Evolutionary conservation across 23 tunicate genomes (phyloP).

Genomic region (Styela clava): DNA sequence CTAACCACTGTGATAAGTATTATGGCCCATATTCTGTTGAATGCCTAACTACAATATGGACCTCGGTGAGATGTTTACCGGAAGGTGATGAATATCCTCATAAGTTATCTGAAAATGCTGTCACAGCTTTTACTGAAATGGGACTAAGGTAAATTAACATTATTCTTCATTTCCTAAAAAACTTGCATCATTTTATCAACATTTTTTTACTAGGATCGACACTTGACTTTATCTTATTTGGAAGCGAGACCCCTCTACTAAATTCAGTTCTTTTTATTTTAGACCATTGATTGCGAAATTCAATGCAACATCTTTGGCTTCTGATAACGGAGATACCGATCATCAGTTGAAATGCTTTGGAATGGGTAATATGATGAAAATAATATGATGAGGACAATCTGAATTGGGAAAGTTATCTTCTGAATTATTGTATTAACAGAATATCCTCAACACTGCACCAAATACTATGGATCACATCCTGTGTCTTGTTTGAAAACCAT

Average conservation of each 20-base stretch:
- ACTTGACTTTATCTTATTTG: too few relatives aligned
- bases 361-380: slow-evolving; percentile 11
- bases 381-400: neutral
- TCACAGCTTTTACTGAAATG: slow-evolving; percentile 4
- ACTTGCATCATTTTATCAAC: too few relatives aligned
- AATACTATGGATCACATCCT: slow-evolving; percentile 23
- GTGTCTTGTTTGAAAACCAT: slow-evolving; percentile 15
- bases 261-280: too few relatives aligned
- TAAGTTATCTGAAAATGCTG: slow-evolving; percentile 3
- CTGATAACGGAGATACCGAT: slow-evolving; percentile 16
- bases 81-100: slow-evolving; percentile 26
- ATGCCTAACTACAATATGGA: slow-evolving; percentile 23
- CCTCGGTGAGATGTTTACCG: neutral
- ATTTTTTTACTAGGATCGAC: too few relatives aligned
- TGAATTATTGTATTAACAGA: neutral
- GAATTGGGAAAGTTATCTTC: neutral
- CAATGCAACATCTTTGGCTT: neutral
- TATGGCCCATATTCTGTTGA: slow-evolving; percentile 21
- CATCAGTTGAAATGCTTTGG: slow-evolving; percentile 33
- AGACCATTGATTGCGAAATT: slow-evolving; percentile 13
- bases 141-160: neutral
- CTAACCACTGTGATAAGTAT: slow-evolving; percentile 7
- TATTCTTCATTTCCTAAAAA: too few relatives aligned
- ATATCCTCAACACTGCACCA: slow-evolving; percentile 15
- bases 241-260: too few relatives aligned